These are phyloP conservation scores for Chaenodraco wilsoni DNA, from an alignment of 2,797 vertebrate genomes.

Conservation along the genomic window DNA sequence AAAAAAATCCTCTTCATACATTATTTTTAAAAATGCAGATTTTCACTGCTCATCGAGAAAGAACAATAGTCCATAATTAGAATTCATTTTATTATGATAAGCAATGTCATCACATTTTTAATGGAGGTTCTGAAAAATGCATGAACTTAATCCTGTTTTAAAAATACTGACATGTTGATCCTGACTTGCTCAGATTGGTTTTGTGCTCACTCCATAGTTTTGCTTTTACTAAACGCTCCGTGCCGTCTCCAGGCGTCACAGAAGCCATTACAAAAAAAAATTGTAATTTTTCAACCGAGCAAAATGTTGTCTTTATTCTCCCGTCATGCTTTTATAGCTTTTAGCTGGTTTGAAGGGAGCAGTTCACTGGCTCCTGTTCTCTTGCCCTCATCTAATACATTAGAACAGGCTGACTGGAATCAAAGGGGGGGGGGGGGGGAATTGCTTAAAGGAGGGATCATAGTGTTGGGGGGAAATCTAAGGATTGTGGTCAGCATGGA, in stretches of 20 bases:
- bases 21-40: neutral
- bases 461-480: conserved; percentile 31
- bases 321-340: conserved; percentile 18
- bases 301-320: neutral
- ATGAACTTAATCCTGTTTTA: too few species aligned
- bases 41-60: neutral
- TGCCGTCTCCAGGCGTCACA: neutral
- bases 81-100: neutral
- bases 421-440: neutral
- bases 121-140: too few species aligned
- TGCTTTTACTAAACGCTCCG: neutral
- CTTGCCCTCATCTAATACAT: neutral
- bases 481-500: conserved; percentile 27
- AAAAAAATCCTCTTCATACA: neutral
- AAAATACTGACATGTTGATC: neutral
- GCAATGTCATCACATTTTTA: neutral
- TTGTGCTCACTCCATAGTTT: conserved; percentile 25
- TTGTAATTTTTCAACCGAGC: neutral
- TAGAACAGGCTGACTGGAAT: neutral
- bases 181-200: neutral
- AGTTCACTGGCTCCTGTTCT: neutral
- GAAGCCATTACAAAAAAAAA: neutral
- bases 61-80: neutral
- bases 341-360: conserved; percentile 2
- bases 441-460: conserved; percentile 12